Conservation (phyloP, 2,797 vertebrate genomes). For the Tolypeutes matacus region DNA sequence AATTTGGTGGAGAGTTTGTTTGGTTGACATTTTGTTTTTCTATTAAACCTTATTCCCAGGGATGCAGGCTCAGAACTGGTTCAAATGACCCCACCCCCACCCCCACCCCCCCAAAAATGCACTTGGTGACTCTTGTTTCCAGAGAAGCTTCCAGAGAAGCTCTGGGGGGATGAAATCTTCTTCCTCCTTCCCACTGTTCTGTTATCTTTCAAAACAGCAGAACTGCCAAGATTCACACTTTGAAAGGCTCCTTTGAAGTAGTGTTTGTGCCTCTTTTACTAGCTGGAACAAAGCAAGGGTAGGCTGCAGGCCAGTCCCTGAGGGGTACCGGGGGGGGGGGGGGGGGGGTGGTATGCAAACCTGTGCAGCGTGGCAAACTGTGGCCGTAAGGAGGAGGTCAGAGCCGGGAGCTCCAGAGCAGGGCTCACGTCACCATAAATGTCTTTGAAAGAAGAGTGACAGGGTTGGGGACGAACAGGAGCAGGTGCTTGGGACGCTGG, state of each 20-base stretch:
- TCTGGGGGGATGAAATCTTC: slow-evolving; percentile 63
- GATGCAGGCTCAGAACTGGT: slow-evolving; percentile 13
- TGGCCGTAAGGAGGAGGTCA: neutral
- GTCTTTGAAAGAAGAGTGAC: slow-evolving; percentile 45
- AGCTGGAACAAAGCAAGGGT: slow-evolving; percentile 61
- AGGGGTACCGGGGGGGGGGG: neutral
- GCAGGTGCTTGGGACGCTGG: neutral
- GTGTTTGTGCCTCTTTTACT: slow-evolving; percentile 54
- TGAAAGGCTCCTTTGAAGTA: slow-evolving; percentile 73
- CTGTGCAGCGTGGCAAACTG: too few species aligned
- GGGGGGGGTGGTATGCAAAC: too few species aligned
- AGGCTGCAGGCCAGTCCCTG: neutral
- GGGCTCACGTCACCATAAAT: slow-evolving; percentile 14
- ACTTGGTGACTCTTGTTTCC: slow-evolving; percentile 50
- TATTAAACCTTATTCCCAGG: slow-evolving; percentile 50
- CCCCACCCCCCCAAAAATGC: neutral
- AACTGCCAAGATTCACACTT: slow-evolving; percentile 73
- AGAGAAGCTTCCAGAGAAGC: slow-evolving; percentile 45
- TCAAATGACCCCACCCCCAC: neutral
- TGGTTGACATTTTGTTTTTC: slow-evolving; percentile 32
- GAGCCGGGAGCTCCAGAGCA: slow-evolving; percentile 19
- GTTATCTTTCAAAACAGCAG: slow-evolving; percentile 82
- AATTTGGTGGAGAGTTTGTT: neutral
- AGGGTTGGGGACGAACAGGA: neutral
- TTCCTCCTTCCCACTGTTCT: slow-evolving; percentile 69